A percentile compares a stretch with the other conserved stretches of the same genome.
phyloP scores from a whole-genome alignment of 2,888 invertebrate species.

The Agonopterix subpropinquella region DNA sequence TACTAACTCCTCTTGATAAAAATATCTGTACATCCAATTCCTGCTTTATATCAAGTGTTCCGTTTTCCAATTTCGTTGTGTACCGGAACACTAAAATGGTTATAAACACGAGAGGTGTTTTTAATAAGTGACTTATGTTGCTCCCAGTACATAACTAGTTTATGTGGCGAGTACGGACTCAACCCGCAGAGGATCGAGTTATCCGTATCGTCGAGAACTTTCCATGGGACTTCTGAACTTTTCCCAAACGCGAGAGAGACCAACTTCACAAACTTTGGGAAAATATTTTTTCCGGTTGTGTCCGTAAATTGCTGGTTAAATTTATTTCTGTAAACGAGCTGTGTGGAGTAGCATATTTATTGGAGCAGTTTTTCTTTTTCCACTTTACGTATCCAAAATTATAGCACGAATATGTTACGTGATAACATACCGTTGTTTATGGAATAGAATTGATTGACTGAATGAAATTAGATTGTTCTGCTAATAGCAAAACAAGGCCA shows the following conservation, averaged over 20 bases:
- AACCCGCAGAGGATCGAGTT: constrained; percentile 23
- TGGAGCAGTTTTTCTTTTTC: constrained; percentile 1
- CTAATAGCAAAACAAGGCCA: too few species aligned
- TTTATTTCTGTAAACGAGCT: constrained; percentile 1
- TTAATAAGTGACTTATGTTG: background rate
- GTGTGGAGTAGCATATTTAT: background rate
- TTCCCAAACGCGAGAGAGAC: constrained; percentile 8
- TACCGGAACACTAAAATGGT: too few species aligned
- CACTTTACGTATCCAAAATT: background rate
- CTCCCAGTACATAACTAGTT: constrained; percentile 11
- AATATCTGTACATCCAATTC: too few species aligned
- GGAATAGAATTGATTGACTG: too few species aligned
- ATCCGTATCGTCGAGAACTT: constrained; percentile 19
- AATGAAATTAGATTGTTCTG: too few species aligned
- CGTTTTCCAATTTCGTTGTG: too few species aligned
- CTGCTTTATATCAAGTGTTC: too few species aligned
- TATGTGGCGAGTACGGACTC: constrained; percentile 20
- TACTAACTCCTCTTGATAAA: too few species aligned
- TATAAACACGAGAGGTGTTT: too few species aligned
- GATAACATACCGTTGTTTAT: too few species aligned
- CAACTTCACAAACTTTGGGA: constrained; percentile 4
- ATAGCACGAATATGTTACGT: too few species aligned
- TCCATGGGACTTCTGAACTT: constrained; percentile 25
- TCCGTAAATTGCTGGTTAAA: constrained; percentile 5
- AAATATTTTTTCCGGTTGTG: constrained; percentile 8